phyloP scores from a whole-genome alignment of 2,797 vertebrate genomes.

The Potorous gilbertii region DNA sequence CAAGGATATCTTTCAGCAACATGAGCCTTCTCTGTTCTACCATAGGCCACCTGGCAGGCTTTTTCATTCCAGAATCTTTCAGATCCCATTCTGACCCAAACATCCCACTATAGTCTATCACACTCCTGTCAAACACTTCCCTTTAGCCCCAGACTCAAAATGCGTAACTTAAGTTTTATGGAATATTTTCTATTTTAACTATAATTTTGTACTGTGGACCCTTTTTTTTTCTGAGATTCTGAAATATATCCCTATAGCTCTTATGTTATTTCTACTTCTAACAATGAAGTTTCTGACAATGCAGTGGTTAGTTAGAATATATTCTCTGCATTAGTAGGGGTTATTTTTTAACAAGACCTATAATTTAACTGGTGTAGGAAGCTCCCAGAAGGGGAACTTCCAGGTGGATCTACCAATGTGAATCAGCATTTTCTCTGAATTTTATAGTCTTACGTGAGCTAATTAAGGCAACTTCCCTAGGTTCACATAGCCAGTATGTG shows the following conservation, averaged over 20 bases:
- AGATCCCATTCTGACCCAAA: not conserved
- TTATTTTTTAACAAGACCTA: not conserved
- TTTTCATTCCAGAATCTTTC: not conserved
- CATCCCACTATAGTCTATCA: not conserved
- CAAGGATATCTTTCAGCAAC: not conserved
- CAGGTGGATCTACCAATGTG: not conserved
- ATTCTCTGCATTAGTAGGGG: not conserved
- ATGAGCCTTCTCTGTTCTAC: not conserved
- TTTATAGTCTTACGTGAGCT: not conserved
- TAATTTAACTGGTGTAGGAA: not conserved
- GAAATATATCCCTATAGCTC: not conserved
- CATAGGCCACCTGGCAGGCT: not conserved
- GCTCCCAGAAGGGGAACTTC: not conserved
- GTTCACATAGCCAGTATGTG: not conserved
- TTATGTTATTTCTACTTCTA: not conserved
- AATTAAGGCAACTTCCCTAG: not conserved
- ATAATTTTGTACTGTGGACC: not conserved
- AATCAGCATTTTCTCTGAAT: not conserved
- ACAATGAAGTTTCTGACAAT: not conserved
- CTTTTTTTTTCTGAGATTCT: not conserved
- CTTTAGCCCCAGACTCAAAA: not conserved
- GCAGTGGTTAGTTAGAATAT: not conserved
- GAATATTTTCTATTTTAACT: not conserved
- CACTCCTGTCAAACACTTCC: not conserved
- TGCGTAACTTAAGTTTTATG: not conserved